These are phyloP conservation scores for Myotis brandtii DNA, from an alignment of 2,113 vertebrate species.

Conservation along the genomic window DNA sequence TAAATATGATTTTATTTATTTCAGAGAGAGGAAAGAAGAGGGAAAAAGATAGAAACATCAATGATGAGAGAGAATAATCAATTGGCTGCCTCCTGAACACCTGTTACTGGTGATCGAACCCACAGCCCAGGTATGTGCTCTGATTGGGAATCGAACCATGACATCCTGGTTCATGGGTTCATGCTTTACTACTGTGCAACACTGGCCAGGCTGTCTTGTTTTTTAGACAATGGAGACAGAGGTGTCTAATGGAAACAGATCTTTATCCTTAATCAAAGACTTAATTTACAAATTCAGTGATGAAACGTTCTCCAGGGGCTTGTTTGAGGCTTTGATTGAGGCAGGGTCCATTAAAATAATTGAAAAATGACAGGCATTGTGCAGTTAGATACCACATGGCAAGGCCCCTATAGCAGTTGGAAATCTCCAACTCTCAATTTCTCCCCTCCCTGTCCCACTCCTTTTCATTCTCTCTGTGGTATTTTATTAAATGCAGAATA, in stretches of 20 bases:
- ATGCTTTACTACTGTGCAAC: no score
- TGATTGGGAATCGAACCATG: no score
- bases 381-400: slow-evolving; percentile 50
- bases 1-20: no score
- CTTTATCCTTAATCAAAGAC: neutral
- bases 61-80: no score
- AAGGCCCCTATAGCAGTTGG: neutral
- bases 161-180: no score
- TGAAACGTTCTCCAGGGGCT: neutral
- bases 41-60: no score
- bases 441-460: neutral
- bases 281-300: slow-evolving; percentile 54
- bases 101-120: no score
- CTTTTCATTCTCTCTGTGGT: neutral
- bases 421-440: neutral
- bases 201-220: neutral
- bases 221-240: neutral
- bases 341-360: slow-evolving; percentile 51
- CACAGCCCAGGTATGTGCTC: no score
- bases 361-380: slow-evolving; percentile 64
- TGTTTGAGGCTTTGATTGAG: slow-evolving; percentile 33
- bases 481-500: neutral
- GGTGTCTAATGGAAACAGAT: neutral
- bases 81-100: no score
- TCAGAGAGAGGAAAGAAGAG: no score